phyloP scores from a whole-genome alignment of 2,113 vertebrate genomes.

The Mastomys coucha region DNA sequence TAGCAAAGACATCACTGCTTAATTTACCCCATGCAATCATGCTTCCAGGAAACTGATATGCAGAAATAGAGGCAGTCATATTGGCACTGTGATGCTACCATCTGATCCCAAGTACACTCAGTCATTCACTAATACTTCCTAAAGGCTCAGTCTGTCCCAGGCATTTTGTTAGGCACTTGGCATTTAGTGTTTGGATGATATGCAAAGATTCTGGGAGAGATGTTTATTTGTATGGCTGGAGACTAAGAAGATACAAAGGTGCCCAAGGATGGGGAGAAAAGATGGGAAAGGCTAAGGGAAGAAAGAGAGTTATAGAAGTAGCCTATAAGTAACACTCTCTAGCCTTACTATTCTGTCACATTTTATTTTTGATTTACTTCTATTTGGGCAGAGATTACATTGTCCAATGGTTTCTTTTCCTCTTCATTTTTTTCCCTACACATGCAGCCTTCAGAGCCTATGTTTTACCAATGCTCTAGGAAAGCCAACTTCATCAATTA shows the following conservation, averaged over 20 bases:
- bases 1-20: not conserved
- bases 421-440: not conserved
- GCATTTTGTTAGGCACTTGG: not conserved
- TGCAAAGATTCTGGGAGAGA: not conserved
- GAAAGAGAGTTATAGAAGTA: not conserved
- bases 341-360: not conserved
- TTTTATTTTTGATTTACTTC: slow-evolving; percentile 2
- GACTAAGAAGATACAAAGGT: not conserved
- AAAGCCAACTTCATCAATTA: slow-evolving; percentile 69
- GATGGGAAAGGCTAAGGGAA: not conserved
- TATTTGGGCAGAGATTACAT: not conserved
- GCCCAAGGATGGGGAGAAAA: not conserved
- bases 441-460: not conserved
- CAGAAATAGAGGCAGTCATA: not conserved
- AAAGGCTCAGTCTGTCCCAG: not conserved
- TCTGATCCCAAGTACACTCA: not conserved
- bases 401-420: not conserved
- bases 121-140: not conserved
- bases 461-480: slow-evolving; percentile 39
- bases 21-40: not conserved
- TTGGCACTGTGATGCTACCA: not conserved
- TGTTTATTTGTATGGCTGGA: not conserved
- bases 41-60: not conserved
- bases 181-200: not conserved
- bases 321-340: too few relatives aligned